Base-by-base conservation (phyloP, 2,113 vertebrate genomes). In the Crotalus viridis region DNA sequence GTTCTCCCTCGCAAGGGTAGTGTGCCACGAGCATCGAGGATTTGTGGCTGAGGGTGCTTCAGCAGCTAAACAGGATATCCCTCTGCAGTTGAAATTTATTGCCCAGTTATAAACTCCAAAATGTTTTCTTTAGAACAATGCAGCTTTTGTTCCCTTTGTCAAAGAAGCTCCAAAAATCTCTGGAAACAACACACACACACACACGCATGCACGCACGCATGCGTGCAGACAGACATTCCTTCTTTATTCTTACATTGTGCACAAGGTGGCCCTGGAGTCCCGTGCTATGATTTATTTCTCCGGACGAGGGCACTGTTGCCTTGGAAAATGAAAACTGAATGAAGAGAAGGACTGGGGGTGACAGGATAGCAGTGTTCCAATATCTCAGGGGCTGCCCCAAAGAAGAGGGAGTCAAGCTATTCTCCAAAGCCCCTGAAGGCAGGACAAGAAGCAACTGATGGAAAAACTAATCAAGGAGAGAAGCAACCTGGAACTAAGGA, bases 271-370 rank as follows among this genome's bases (percentile, higher is more conserved):
- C 33, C 69, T 74, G n/a, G n/a, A 74, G 7, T 54, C 19, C 48
- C 2, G 0, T 28, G 64, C 52, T 12, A n/a, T 4, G 17, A n/a
- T 90, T 54, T 12, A 0, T 94, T 95, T 94, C 94, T 92, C 97
- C 97, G 94, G 95, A 43, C 43, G 97, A 94, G 95, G 97, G 97
- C 97, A 96, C 91, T 95, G 93, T 97, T 96, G 96, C 91, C 91
- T 95, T 94, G 91, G 90, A 93, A 94, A 96, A 88, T 43, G 56
- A 64, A 43, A 90, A 2, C 56, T 46, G 46, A 46, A 46, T 46
- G 46, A 46, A 46, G 46, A 46, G 46, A 46, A 46, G 46, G 46
- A 46, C 46, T 4, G 4, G 46, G 46, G 46, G 46, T 4, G 46
- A 46, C 46, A 46, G 4, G 46, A 46, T 46, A 46, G 46, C 46